Evolutionary conservation across 2,797 vertebrate genomes (phyloP), one percentile per base, ranked within the genome.

Genomic region (Thripadectes ignobilis): DNA sequence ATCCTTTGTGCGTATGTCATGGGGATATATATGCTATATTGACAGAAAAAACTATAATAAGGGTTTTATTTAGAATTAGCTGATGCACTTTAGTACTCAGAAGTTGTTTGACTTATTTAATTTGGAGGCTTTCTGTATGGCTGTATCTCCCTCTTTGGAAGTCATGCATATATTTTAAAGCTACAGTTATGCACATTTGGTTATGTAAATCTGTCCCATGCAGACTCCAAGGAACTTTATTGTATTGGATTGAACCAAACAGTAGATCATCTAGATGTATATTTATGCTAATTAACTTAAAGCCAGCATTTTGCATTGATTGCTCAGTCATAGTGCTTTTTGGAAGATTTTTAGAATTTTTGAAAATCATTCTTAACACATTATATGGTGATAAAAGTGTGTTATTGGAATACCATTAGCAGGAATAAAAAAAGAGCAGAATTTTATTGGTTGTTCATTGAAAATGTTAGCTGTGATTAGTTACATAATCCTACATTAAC

Each of bases 401-500:
- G 96, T 97, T 98, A 98, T 98, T 97, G 97, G 97, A 97, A 98
- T 98, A 95, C 97, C 97, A 98, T 98, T 98, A 98, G 94, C 97
- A 97, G 96, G 94, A 97, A 96, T 96, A 94, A 71, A 97, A 97
- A 98, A 98, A 97, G 96, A 96, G 96, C 95, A 93, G 96, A 94
- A 98, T 98, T 98, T 98, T 97, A 98, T 98, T 97, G 98, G 98
- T 98, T 98, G 98, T 98, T 98, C 98, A 98, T 98, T 97, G 98
- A 98, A 98, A 98, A 98, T 98, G 98, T 99, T 99, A 99, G 98
- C 99, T 98, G 98, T 99, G 99, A 99, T 99, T 99, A 99, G 99
- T 99, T 99, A 99, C 99, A 99, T 99, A 99, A 99, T 99, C 99
- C 98, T 98, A 99, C 99, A 99, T 99, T 99, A 99, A 99, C 99